phyloP scores from a whole-genome alignment of 1,140 invertebrate species.

The Drosophila lowei region DNA sequence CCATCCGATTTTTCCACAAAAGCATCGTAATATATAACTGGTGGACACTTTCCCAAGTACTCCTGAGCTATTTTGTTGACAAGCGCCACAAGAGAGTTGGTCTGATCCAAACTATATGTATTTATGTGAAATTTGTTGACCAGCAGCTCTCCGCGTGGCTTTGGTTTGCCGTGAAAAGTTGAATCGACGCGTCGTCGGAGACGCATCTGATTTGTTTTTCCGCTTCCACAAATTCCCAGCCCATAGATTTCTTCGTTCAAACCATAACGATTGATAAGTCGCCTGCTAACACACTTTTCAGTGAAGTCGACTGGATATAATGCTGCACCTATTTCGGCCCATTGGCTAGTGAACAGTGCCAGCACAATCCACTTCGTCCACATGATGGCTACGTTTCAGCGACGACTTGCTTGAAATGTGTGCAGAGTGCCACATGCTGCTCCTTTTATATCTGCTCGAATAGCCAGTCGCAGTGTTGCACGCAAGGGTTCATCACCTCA shows the following conservation, averaged over 20 bases:
- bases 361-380: conserved; percentile 8
- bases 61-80: conserved; percentile 85
- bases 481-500: conserved; percentile 62
- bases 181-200: conserved; percentile 67
- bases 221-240: background rate
- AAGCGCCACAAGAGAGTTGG: conserved; percentile 84
- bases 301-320: background rate
- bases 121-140: conserved; percentile 83
- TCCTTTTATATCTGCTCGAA: conserved; percentile 22
- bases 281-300: conserved; percentile 50
- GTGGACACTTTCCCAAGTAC: conserved; percentile 85
- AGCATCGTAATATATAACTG: conserved; percentile 86
- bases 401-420: background rate
- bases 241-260: conserved; percentile 59
- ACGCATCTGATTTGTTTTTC: conserved; percentile 1
- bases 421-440: background rate
- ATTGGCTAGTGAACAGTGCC: background rate
- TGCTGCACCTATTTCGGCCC: background rate
- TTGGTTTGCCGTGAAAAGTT: conserved; percentile 85
- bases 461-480: conserved; percentile 14
- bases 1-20: conserved; percentile 84
- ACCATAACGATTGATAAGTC: conserved; percentile 55
- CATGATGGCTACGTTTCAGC: conserved; percentile 4
- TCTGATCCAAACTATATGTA: conserved; percentile 81
- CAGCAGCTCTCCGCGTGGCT: conserved; percentile 84